Percentiles rank a stretch among this genome's conserved stretches.
Conservation (phyloP, 2,797 vertebrate genomes). For the Leuciscus waleckii region DNA sequence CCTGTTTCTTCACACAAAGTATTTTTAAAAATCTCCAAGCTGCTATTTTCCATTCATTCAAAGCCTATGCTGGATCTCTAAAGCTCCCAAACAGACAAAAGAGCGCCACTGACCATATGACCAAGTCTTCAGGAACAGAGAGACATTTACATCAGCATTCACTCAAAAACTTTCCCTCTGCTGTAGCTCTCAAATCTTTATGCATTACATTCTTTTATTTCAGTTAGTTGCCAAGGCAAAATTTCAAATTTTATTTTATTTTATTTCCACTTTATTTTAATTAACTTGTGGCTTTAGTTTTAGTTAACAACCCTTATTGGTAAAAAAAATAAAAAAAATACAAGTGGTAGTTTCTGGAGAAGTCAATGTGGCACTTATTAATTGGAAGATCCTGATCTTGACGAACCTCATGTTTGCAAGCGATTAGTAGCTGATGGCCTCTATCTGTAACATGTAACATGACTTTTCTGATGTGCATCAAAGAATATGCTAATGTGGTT, state of each 20-base stretch:
- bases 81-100: background rate
- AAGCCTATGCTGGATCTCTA: background rate
- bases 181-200: background rate
- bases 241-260: too few species aligned
- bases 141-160: background rate
- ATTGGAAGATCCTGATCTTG: too few species aligned
- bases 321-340: too few species aligned
- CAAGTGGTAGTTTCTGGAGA: too few species aligned
- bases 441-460: background rate
- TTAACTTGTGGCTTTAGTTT: too few species aligned
- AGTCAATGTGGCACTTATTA: too few species aligned
- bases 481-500: background rate
- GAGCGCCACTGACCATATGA: background rate
- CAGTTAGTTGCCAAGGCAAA: too few species aligned
- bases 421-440: too few species aligned
- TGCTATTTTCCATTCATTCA: slow-evolving; percentile 1
- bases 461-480: background rate
- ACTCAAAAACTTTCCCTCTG: background rate
- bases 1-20: background rate
- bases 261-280: too few species aligned
- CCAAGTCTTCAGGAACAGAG: background rate
- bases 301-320: too few species aligned
- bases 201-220: background rate
- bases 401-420: too few species aligned
- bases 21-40: background rate